phyloP scores from a whole-genome alignment of 2,797 vertebrate genomes.

The Pitangus sulphuratus region DNA sequence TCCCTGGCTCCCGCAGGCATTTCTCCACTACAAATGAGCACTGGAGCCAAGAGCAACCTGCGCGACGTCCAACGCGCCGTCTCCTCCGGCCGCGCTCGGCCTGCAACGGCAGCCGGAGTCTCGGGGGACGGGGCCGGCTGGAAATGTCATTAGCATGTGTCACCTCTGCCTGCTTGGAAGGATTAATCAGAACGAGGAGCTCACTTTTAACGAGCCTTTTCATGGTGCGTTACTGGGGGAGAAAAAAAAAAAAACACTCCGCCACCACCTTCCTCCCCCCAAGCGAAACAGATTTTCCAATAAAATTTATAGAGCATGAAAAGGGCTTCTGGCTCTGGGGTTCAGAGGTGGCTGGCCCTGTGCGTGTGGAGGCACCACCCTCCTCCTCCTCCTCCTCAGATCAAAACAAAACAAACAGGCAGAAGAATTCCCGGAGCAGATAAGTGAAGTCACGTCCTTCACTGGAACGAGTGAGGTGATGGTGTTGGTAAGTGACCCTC shows the following conservation, averaged over 20 bases:
- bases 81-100: not conserved
- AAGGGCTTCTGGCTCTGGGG: constrained; percentile 52
- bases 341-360: constrained; percentile 26
- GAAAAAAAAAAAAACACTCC: not conserved
- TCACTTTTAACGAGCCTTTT: constrained; percentile 62
- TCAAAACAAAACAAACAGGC: constrained; percentile 32
- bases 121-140: constrained; percentile 30
- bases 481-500: not conserved
- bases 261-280: not conserved
- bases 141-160: constrained; percentile 78
- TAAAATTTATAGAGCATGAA: constrained; percentile 78
- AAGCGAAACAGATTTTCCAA: constrained; percentile 69
- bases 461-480: not conserved
- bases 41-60: constrained; percentile 48
- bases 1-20: not conserved
- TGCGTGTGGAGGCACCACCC: not conserved
- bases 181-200: constrained; percentile 58
- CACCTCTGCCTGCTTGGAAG: constrained; percentile 56
- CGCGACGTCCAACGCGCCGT: not conserved
- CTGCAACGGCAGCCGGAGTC: not conserved
- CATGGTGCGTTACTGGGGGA: constrained; percentile 43
- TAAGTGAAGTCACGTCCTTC: not conserved
- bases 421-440: not conserved
- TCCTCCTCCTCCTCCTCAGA: not conserved
- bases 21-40: not conserved